These are phyloP conservation scores for Dasypogon diadema DNA, from an alignment of 2,888 invertebrate genomes.

Conservation along the genomic window DNA sequence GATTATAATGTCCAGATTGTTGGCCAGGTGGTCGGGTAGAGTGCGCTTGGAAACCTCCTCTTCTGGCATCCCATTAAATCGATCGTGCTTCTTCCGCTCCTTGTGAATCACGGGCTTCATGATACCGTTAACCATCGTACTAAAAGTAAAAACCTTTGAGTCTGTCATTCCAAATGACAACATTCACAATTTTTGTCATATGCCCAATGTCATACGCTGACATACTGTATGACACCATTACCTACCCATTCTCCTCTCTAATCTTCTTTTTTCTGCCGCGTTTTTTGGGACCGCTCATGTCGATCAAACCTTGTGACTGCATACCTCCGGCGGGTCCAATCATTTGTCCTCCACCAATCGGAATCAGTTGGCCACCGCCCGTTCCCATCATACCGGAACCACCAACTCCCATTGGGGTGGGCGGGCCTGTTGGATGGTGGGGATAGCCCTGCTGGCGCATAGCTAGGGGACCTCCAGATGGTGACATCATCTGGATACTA, in stretches of 20 bases:
- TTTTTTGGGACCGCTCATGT: constrained; percentile 76
- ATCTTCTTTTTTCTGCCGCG: constrained; percentile 89
- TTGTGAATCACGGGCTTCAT: constrained; percentile 70
- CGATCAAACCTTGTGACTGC: background rate
- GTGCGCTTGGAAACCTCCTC: constrained; percentile 94
- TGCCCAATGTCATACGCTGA: too few relatives aligned
- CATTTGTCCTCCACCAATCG: constrained; percentile 44
- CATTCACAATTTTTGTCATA: too few relatives aligned
- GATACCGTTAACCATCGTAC: constrained; percentile 57
- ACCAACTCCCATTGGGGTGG: background rate
- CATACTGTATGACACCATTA: too few relatives aligned
- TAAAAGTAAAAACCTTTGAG: constrained; percentile 13
- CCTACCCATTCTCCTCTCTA: constrained; percentile 74
- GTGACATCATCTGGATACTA: constrained; percentile 61
- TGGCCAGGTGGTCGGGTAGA: constrained; percentile 93
- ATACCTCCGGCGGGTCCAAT: constrained; percentile 13
- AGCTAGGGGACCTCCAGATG: constrained; percentile 54
- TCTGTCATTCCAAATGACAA: too few relatives aligned
- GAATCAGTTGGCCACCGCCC: constrained; percentile 11
- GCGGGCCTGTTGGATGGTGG: constrained; percentile 43
- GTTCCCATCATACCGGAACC: background rate
- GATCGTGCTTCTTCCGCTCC: constrained; percentile 93
- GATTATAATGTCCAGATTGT: constrained; percentile 97
- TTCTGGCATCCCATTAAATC: constrained; percentile 96
- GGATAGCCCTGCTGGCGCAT: constrained; percentile 51